Base-by-base conservation (phyloP, 2,797 vertebrate genomes). In the Geotrypetes seraphini region DNA sequence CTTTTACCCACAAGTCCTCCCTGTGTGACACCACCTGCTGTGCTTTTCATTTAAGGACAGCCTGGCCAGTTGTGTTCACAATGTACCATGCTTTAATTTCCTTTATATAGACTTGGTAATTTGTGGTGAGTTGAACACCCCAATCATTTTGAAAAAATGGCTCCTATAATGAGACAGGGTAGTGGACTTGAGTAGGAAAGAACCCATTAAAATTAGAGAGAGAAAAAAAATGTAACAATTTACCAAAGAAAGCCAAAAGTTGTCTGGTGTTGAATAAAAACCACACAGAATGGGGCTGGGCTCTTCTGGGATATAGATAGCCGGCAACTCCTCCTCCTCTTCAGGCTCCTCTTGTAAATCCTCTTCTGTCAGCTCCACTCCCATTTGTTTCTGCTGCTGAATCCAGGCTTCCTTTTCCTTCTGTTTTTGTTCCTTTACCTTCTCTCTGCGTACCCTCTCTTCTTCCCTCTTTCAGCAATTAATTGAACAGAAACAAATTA, bases 221-320 rank as follows among this genome's bases (percentile, higher is more conserved):
- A 25, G n/a, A 39, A 45, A 42, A 31, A 39, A 32, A 15, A n/a
- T n/a, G n/a, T n/a, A n/a, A n/a, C n/a, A n/a, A 30, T 56, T 48
- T 77, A 96, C 93, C 89, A 97, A 53, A 11, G 91, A 92, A 19
- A 97, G 71, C 92, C 92, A 97, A 69, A 97, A 97, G 37, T 72
- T 75, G 25, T 83, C 88, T 10, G 91, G 81, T 22, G 45, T 35
- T 22, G 92, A 91, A 60, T 96, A 91, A 75, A 97, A 92, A 11
- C 89, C 91, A 47, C 89, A 95, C 33, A 78, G 76, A 22, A 97
- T 71, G 5, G 83, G 84, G 66, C 90, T 91, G 15, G 89, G 83
- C 10, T 70, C 65, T 9, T 79, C 47, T 2, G 91, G 92, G 19
- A 86, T 48, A 36, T 76, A 78, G 20, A 91, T 48, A 7, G 71